Base-by-base conservation (phyloP, 2,797 vertebrate genomes). In the Hippoglossus hippoglossus region DNA sequence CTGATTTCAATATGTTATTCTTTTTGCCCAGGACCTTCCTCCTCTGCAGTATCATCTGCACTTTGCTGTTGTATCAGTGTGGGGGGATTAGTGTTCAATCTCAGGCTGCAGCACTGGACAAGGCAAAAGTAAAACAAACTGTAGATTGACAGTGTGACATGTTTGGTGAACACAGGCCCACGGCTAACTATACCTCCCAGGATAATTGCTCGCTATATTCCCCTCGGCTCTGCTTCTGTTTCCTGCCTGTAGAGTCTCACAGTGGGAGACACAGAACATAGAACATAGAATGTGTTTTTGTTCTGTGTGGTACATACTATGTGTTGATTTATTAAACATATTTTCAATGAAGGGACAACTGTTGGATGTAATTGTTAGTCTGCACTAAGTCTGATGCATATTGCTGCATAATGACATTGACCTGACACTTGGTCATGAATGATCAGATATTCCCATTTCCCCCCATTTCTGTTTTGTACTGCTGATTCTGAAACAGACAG, bases 131-230 rank as follows among this genome's bases (percentile, higher is more conserved):
- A 77, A 84, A 88, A 83, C 81, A 86, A 84, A 82, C 70, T 3
- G 46, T 24, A 49, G 55, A 80, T 49, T 85, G 80, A 78, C 85
- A 85, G 72, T n/a, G 36, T 87, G 84, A 79, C 71, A 78, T 81
- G 65, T 75, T 79, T 71, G 71, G 65, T 87, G 82, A 87, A 76
- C 55, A 51, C 6, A 36, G 70, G 71, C 55, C 63, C 61, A 80
- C 63, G 69, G 59, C 62, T 73, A 61, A 71, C 67, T 61, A 68
- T 75, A 80, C 76, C 77, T 85, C 74, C 82, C 82, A 56, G 77
- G 76, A 84, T 86, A 88, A 89, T 90, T 89, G 63, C 84, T 81
- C 63, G 60, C 25, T 50, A 57, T 81, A 74, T 75, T 84, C 81
- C 73, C 79, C 54, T 59, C 54, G 21, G 59, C 51, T 64, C 36